Conservation (phyloP, 2,113 vertebrate genomes). For the Heteronetta atricapilla region DNA sequence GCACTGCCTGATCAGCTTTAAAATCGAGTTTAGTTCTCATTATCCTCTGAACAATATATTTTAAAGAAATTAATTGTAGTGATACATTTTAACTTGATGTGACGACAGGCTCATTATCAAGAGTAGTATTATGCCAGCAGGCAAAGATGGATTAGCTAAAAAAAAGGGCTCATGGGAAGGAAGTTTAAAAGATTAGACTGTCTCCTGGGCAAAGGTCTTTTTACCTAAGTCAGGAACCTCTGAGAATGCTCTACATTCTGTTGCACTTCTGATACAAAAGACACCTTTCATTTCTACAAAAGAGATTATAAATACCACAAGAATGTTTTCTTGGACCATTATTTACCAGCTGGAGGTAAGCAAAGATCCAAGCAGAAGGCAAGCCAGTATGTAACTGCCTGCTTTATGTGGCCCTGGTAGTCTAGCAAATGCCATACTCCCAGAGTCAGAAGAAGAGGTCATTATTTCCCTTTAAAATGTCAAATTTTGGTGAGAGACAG, state of each 20-base stretch:
- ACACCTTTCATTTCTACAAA: background rate
- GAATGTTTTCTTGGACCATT: background rate
- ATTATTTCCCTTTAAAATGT: background rate
- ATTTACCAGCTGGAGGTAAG: background rate
- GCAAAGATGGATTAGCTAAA: slow-evolving; percentile 63
- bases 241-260: background rate
- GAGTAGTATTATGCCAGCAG: slow-evolving; percentile 62
- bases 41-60: slow-evolving; percentile 65
- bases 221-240: slow-evolving; percentile 38
- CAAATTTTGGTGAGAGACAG: background rate
- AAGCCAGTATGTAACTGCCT: background rate
- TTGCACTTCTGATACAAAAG: background rate
- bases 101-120: slow-evolving; percentile 66
- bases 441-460: background rate
- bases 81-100: slow-evolving; percentile 72
- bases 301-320: background rate
- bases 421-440: background rate
- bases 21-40: slow-evolving; percentile 60
- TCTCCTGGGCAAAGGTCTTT: slow-evolving; percentile 31
- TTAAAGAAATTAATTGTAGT: slow-evolving; percentile 71
- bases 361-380: background rate
- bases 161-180: slow-evolving; percentile 31
- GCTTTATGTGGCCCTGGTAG: background rate
- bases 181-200: slow-evolving; percentile 55
- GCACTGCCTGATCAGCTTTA: slow-evolving; percentile 23